A percentile compares a stretch with the other conserved stretches of the same genome.
These are phyloP conservation scores for Virgularia gustaviana DNA, from an alignment of 92 coral and sea anemone genomes.

Conservation along the genomic window DNA sequence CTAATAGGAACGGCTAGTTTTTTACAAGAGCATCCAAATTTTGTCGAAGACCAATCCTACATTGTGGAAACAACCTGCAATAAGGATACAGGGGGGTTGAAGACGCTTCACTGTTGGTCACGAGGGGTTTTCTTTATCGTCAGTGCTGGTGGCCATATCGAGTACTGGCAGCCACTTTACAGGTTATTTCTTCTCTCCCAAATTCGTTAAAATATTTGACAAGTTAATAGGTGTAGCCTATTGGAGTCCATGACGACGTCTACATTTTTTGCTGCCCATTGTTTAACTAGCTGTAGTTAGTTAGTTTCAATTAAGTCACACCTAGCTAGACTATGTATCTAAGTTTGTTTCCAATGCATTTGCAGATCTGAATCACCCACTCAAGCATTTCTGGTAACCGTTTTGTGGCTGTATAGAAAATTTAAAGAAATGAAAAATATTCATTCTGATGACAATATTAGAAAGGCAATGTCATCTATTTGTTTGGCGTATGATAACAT, in stretches of 20 bases:
- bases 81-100: neutral
- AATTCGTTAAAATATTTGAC: neutral
- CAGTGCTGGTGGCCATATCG: neutral
- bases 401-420: neutral
- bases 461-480: neutral
- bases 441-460: neutral
- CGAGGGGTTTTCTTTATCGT: neutral
- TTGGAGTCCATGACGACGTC: too few relatives aligned
- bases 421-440: neutral
- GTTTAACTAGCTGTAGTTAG: neutral
- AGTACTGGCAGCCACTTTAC: too few relatives aligned
- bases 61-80: neutral
- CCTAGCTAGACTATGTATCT: neutral
- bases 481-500: constrained; percentile 1
- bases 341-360: neutral
- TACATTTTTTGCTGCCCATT: too few relatives aligned
- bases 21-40: neutral
- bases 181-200: neutral
- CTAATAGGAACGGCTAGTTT: too few relatives aligned
- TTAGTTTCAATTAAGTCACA: neutral
- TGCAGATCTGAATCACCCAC: neutral
- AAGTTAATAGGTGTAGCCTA: neutral
- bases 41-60: neutral
- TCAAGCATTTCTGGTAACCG: neutral
- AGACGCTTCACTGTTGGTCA: neutral